Evolutionary conservation across 2,888 invertebrate species (phyloP).

Genomic region (Acronicta aceris): DNA sequence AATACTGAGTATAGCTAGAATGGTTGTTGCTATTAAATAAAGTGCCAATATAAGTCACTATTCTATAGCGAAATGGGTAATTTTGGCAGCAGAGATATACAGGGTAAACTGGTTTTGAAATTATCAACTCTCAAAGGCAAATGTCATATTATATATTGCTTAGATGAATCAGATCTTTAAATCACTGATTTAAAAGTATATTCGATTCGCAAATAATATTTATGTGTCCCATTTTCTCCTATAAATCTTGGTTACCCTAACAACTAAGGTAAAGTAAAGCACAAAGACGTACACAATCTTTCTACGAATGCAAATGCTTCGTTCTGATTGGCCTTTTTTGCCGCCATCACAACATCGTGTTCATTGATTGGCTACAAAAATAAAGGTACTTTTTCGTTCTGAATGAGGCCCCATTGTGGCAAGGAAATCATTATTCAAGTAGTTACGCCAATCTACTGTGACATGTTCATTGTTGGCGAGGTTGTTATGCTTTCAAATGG

Average conservation of each 20-base stretch:
- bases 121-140: too few relatives aligned
- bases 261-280: slow-evolving; percentile 20
- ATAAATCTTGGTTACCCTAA: slow-evolving; percentile 25
- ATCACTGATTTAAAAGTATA: too few relatives aligned
- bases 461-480: slow-evolving; percentile 78
- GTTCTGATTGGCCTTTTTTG: slow-evolving; percentile 55
- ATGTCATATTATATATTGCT: too few relatives aligned
- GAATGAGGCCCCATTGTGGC: slow-evolving; percentile 68
- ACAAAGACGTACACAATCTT: slow-evolving; percentile 29
- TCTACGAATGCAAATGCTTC: slow-evolving; percentile 55
- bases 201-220: too few relatives aligned
- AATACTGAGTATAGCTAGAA: not conserved
- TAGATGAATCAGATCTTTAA: too few relatives aligned
- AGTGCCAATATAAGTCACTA: too few relatives aligned
- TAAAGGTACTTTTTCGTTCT: slow-evolving; percentile 57
- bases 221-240: not conserved
- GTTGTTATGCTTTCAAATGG: slow-evolving; percentile 31
- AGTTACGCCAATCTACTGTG: slow-evolving; percentile 76
- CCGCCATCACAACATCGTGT: slow-evolving; percentile 43
- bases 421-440: slow-evolving; percentile 84
- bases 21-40: too few relatives aligned
- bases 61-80: too few relatives aligned
- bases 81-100: too few relatives aligned
- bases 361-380: slow-evolving; percentile 55
- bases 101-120: too few relatives aligned